These are phyloP conservation scores for Acanthurus leucopareius DNA, from an alignment of 2,797 vertebrate species.

Conservation along the genomic window DNA sequence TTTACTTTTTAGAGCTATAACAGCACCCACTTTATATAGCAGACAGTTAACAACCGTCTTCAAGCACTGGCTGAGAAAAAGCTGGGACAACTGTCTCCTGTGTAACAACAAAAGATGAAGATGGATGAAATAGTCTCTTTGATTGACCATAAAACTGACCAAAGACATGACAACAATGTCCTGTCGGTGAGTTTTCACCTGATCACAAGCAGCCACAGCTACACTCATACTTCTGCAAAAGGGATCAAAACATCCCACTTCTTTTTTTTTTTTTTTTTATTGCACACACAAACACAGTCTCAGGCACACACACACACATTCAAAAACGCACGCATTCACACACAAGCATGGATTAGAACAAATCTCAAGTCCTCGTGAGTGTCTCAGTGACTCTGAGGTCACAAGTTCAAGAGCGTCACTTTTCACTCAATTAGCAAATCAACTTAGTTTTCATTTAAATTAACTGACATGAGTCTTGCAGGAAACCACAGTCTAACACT, in stretches of 20 bases:
- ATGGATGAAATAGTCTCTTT: neutral
- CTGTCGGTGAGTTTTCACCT: neutral
- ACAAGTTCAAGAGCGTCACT: constrained; percentile 54
- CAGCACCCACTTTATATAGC: neutral
- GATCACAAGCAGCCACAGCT: constrained; percentile 31
- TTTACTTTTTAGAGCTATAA: neutral
- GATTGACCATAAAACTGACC: constrained; percentile 14
- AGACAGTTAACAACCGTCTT: neutral
- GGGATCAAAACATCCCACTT: constrained; percentile 21
- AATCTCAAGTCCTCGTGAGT: constrained; percentile 16
- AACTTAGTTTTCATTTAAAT: constrained; percentile 51
- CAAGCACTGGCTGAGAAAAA: neutral
- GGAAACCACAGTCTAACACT: constrained; percentile 24
- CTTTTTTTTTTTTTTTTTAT: neutral
- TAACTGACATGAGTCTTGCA: constrained; percentile 20
- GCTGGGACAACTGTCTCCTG: neutral
- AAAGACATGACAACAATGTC: constrained; percentile 26
- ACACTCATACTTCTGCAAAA: constrained; percentile 11
- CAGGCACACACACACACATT: neutral
- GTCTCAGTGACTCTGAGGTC: constrained; percentile 36
- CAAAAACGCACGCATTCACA: too few species aligned
- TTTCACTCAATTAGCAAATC: constrained; percentile 66
- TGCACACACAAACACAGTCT: constrained; percentile 8
- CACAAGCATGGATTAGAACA: neutral
- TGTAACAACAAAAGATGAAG: constrained; percentile 24